Conservation (phyloP, 2,113 vertebrate species). For the Grammomys surdaster region DNA sequence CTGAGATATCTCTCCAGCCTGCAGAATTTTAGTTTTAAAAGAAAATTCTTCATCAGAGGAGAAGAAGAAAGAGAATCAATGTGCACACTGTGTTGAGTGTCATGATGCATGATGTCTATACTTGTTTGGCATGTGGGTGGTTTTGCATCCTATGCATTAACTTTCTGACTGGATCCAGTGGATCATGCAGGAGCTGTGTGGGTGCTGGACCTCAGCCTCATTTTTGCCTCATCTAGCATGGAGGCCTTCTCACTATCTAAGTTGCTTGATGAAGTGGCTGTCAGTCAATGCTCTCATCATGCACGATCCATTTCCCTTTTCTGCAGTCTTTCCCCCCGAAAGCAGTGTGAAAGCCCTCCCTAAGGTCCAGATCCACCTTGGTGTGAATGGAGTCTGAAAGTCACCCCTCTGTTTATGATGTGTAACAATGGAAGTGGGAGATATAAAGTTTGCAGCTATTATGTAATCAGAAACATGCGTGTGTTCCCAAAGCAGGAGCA, state of each 20-base stretch:
- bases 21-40: not conserved
- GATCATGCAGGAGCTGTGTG: not conserved
- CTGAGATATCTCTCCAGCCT: too few relatives aligned
- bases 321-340: not conserved
- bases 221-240: not conserved
- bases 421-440: constrained; percentile 74
- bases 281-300: not conserved
- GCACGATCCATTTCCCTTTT: not conserved
- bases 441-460: constrained; percentile 83
- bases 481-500: constrained; percentile 64
- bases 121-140: accelerated
- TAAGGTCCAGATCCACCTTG: constrained; percentile 44
- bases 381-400: constrained; percentile 67
- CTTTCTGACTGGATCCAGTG: not conserved
- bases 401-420: constrained; percentile 77
- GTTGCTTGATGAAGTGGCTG: not conserved
- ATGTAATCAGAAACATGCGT: constrained; percentile 83
- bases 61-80: not conserved
- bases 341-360: not conserved
- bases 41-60: not conserved
- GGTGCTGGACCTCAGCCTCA: not conserved
- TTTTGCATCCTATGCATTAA: not conserved
- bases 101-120: not conserved
- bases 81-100: not conserved
- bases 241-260: not conserved